These are phyloP conservation scores for Eolophus roseicapilla DNA, from an alignment of 2,113 vertebrate species.

Conservation along the genomic window DNA sequence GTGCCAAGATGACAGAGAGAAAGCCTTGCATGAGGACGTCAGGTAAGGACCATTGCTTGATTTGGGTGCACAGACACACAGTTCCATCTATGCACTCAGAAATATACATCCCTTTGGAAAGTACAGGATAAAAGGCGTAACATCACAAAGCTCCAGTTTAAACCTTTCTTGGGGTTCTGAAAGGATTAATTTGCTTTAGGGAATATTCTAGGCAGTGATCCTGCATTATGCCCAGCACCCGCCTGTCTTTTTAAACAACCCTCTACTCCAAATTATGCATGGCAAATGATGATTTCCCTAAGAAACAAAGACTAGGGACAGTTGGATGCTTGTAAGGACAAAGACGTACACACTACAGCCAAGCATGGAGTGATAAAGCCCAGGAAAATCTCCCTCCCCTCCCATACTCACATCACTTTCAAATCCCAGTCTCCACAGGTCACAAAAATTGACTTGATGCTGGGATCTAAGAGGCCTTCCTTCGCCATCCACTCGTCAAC, in stretches of 20 bases:
- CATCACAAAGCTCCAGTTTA: not conserved
- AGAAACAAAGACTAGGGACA: not conserved
- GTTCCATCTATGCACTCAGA: not conserved
- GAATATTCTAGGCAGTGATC: not conserved
- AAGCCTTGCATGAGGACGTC: not conserved
- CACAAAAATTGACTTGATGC: slow-evolving; percentile 87
- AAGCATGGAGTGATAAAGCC: not conserved
- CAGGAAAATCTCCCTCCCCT: slow-evolving; percentile 23
- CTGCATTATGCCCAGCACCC: not conserved
- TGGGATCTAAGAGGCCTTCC: slow-evolving; percentile 85
- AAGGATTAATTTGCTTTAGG: not conserved
- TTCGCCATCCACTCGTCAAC: slow-evolving; percentile 86
- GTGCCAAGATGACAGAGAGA: not conserved
- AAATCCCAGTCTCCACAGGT: slow-evolving; percentile 89
- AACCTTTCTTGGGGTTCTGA: not conserved
- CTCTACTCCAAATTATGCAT: not conserved
- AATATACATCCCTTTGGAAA: not conserved
- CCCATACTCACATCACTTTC: slow-evolving; percentile 86
- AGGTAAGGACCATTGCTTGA: not conserved
- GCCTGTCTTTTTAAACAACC: not conserved
- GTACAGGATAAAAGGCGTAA: not conserved
- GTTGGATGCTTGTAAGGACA: not conserved
- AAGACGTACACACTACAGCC: not conserved
- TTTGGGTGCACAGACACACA: not conserved
- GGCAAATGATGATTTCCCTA: not conserved